Percentiles rank a stretch among this genome's conserved stretches.
These are phyloP conservation scores for Platorchestia sp. DNA, from an alignment of 1,140 invertebrate genomes.

Conservation along the genomic window DNA sequence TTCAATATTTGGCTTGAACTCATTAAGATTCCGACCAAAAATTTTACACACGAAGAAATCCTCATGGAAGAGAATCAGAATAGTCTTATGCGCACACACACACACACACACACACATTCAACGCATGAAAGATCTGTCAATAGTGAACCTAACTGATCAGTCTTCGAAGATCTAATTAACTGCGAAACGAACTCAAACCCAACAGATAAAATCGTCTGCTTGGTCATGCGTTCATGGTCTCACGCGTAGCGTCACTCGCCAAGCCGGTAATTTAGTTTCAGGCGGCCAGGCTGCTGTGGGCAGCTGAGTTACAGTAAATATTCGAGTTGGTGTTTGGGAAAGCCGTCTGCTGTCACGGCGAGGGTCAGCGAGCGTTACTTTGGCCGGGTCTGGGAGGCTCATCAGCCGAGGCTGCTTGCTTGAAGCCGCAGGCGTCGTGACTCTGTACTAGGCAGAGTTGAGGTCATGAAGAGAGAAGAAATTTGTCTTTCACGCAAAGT, in stretches of 20 bases:
- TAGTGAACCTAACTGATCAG: neutral
- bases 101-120: no score
- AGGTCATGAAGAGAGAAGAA: neutral
- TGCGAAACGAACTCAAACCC: neutral
- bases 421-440: neutral
- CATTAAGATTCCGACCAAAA: neutral
- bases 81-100: neutral
- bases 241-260: neutral
- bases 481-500: neutral
- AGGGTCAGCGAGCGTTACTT: neutral
- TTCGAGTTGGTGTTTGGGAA: conserved; percentile 33
- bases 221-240: neutral
- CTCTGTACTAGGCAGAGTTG: neutral
- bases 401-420: conserved; percentile 9
- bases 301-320: conserved; percentile 39
- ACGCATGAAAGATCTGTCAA: neutral
- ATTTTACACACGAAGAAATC: neutral
- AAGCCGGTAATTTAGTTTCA: conserved; percentile 12
- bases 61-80: neutral
- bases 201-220: neutral
- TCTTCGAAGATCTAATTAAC: neutral
- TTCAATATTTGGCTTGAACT: neutral
- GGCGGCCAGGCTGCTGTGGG: neutral
- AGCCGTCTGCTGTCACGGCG: conserved; percentile 32
- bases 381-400: conserved; percentile 26